A percentile compares a stretch with the other conserved stretches of the same genome.
Conservation (phyloP, 2,797 vertebrate genomes). For the Meda fulgida region DNA sequence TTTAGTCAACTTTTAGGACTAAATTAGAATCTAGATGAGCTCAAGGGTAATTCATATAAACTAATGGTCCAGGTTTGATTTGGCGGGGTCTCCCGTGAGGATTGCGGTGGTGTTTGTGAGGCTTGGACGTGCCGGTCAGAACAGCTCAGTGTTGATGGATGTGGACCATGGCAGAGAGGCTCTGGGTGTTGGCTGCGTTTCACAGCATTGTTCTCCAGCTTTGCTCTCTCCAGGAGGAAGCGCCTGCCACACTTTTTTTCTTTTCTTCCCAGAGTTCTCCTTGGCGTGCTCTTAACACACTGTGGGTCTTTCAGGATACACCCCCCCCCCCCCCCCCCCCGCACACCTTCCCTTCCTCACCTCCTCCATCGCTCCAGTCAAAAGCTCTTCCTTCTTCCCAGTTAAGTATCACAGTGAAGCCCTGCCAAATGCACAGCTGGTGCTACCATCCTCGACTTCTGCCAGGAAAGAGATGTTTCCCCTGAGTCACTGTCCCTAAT, state of each 20-base stretch:
- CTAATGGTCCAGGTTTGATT: neutral
- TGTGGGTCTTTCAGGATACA: conserved; percentile 55
- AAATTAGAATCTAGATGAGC: neutral
- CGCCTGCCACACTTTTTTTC: conserved; percentile 36
- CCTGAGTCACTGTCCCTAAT: neutral
- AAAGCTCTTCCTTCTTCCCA: conserved; percentile 54
- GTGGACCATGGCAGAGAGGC: conserved; percentile 14
- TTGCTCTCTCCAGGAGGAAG: conserved; percentile 58
- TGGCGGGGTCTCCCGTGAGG: neutral
- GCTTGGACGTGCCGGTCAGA: conserved; percentile 35
- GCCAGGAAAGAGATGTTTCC: conserved; percentile 32
- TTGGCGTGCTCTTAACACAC: conserved; percentile 14
- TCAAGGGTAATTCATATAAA: neutral
- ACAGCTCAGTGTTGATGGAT: conserved; percentile 46
- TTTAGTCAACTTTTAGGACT: neutral
- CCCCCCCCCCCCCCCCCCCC: conserved; percentile 39
- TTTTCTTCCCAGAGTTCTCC: conserved; percentile 36
- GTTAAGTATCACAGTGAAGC: conserved; percentile 14
- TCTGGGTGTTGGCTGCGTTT: conserved; percentile 61
- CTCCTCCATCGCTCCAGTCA: neutral
- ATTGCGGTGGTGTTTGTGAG: neutral
- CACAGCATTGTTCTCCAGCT: conserved; percentile 60
- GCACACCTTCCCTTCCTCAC: conserved; percentile 30
- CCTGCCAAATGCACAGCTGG: conserved; percentile 22
- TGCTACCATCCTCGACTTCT: conserved; percentile 25